Evolutionary conservation across 2,113 vertebrate genomes (phyloP).

Genomic region (Mormyrus lacerda): DNA sequence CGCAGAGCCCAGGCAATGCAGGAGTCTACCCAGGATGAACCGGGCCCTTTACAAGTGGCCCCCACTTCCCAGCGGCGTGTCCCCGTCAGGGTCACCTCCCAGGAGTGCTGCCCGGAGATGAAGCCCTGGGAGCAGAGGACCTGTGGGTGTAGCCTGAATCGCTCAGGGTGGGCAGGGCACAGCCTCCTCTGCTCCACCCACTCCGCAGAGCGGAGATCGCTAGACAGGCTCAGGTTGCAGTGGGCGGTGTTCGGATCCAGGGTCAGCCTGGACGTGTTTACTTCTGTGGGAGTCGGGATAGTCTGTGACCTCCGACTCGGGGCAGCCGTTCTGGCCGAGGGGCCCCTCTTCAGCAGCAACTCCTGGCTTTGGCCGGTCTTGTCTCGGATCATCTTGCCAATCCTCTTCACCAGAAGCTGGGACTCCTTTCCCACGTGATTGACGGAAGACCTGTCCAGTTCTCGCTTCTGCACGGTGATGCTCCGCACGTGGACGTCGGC

Average conservation of each 20-base stretch:
- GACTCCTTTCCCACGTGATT: conserved; percentile 25
- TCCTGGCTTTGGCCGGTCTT: conserved; percentile 20
- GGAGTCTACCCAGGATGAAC: conserved; percentile 21
- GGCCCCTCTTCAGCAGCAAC: background rate
- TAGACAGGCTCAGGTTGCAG: conserved; percentile 45
- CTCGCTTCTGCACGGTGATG: conserved; percentile 28
- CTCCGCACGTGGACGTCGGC: conserved; percentile 28
- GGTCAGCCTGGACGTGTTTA: conserved; percentile 17
- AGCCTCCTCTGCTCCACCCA: conserved; percentile 31
- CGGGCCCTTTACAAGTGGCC: conserved; percentile 20
- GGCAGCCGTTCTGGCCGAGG: conserved; percentile 39
- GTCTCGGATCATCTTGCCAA: background rate
- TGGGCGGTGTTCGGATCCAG: conserved; percentile 48
- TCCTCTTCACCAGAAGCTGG: background rate
- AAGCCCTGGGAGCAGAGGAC: conserved; percentile 44
- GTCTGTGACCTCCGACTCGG: conserved; percentile 25
- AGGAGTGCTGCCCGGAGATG: conserved; percentile 33
- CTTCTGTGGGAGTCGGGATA: conserved; percentile 18
- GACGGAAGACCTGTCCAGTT: conserved; percentile 31
- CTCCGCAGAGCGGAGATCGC: conserved; percentile 38
- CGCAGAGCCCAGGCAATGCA: conserved; percentile 28
- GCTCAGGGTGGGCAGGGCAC: conserved; percentile 18
- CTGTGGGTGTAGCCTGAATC: conserved; percentile 45
- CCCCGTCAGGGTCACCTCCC: conserved; percentile 52
- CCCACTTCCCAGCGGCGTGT: conserved; percentile 50